These are phyloP conservation scores for Vespertilio murinus DNA, from an alignment of 2,797 vertebrate species.

Conservation along the genomic window DNA sequence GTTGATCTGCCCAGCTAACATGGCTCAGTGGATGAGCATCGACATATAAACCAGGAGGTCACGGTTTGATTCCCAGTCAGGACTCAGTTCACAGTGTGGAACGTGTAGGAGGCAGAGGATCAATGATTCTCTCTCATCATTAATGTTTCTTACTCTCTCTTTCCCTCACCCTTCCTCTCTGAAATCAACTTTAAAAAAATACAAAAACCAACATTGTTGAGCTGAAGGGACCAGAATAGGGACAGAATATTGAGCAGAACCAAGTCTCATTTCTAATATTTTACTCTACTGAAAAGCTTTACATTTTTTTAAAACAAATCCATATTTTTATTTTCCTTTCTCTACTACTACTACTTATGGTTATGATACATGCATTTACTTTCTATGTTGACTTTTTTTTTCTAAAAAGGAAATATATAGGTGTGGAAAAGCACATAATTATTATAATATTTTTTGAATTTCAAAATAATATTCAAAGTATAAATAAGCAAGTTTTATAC, in stretches of 20 bases:
- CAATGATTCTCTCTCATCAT: too few species aligned
- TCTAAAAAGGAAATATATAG: not conserved
- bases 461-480: not conserved
- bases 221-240: not conserved
- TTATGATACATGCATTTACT: not conserved
- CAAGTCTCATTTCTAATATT: not conserved
- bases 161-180: too few species aligned
- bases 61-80: too few species aligned
- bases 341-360: not conserved
- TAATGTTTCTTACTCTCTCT: too few species aligned
- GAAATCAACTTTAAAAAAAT: too few species aligned
- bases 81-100: too few species aligned
- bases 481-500: not conserved
- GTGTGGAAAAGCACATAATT: not conserved
- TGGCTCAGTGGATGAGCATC: too few species aligned
- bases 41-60: too few species aligned
- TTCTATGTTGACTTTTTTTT: not conserved
- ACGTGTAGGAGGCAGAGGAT: too few species aligned
- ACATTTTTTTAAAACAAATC: not conserved
- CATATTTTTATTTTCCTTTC: not conserved
- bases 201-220: not conserved
- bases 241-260: not conserved
- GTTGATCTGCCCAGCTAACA: too few species aligned
- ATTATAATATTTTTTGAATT: not conserved
- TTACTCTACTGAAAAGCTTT: not conserved